Evolutionary conservation across 2,113 vertebrate species (phyloP).

Genomic region (Regulus satrapa): DNA sequence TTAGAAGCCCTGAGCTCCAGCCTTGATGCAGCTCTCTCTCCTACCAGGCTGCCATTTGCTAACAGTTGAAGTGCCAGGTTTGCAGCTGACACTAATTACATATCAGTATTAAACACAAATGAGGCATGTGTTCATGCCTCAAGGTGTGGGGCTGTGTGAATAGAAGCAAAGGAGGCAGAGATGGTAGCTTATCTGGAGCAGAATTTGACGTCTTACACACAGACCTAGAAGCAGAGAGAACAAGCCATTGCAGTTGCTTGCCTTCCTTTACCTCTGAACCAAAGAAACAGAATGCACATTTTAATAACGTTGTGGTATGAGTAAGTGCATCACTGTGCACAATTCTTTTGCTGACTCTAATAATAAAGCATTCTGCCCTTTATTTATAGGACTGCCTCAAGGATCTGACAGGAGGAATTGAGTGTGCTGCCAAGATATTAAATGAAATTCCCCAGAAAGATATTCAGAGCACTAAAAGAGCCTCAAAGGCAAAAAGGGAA

Average conservation of each 20-base stretch:
- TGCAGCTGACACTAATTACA: neutral
- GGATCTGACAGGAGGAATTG: slow-evolving; percentile 71
- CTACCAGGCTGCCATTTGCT: neutral
- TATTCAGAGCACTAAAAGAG: slow-evolving; percentile 56
- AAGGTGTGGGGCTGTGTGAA: neutral
- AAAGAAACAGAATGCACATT: neutral
- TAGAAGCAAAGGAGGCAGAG: neutral
- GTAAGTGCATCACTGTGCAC: slow-evolving; percentile 41
- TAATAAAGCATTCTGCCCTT: slow-evolving; percentile 64
- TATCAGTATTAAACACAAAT: neutral
- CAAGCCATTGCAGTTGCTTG: neutral
- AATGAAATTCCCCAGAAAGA: slow-evolving; percentile 76
- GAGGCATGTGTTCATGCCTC: neutral
- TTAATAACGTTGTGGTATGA: neutral
- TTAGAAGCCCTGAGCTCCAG: neutral
- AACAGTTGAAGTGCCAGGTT: neutral
- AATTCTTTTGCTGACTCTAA: slow-evolving; percentile 61
- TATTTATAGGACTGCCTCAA: slow-evolving; percentile 73
- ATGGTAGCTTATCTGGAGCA: neutral
- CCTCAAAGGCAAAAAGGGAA: slow-evolving; percentile 62
- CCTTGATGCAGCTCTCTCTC: fast-evolving
- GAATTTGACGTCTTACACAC: neutral
- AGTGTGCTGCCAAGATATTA: slow-evolving; percentile 70
- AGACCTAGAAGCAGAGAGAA: neutral
- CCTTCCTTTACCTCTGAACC: neutral